phyloP scores from a whole-genome alignment of 2,113 vertebrate genomes.

The Pterophyllum scalare region DNA sequence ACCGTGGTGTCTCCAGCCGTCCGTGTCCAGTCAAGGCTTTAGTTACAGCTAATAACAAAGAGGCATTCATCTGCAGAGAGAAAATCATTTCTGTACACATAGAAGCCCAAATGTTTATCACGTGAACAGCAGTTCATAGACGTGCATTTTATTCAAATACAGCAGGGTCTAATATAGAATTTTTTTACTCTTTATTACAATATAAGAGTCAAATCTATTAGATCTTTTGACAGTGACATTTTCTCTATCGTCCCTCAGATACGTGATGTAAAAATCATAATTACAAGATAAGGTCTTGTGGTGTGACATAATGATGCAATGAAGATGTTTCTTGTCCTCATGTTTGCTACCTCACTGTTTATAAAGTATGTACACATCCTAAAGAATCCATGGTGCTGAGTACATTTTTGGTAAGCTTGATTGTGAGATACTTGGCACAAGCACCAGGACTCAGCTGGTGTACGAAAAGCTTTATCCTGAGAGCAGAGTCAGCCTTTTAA shows the following conservation, averaged over 20 bases:
- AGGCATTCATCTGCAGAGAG: background rate
- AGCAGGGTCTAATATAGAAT: background rate
- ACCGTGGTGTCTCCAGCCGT: background rate
- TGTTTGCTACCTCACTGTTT: background rate
- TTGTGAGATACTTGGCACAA: background rate
- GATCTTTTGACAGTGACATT: background rate
- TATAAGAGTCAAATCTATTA: no score
- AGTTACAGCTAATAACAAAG: background rate
- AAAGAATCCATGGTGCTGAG: background rate
- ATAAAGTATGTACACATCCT: background rate
- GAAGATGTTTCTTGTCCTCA: background rate
- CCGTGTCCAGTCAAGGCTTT: background rate
- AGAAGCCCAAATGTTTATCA: background rate
- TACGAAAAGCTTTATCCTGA: background rate
- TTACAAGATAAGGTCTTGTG: background rate
- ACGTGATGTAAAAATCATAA: background rate
- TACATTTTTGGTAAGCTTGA: background rate
- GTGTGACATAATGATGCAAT: background rate
- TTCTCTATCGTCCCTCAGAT: background rate
- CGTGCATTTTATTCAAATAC: background rate
- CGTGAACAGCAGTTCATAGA: background rate
- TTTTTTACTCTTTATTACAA: no score
- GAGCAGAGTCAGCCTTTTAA: background rate
- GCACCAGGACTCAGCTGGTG: background rate
- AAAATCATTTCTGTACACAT: background rate